Percentiles rank a stretch among this genome's conserved stretches.
Evolutionary conservation across 92 coral and sea anemone species (phyloP).

Genomic region (Anthopleura xanthogrammica): DNA sequence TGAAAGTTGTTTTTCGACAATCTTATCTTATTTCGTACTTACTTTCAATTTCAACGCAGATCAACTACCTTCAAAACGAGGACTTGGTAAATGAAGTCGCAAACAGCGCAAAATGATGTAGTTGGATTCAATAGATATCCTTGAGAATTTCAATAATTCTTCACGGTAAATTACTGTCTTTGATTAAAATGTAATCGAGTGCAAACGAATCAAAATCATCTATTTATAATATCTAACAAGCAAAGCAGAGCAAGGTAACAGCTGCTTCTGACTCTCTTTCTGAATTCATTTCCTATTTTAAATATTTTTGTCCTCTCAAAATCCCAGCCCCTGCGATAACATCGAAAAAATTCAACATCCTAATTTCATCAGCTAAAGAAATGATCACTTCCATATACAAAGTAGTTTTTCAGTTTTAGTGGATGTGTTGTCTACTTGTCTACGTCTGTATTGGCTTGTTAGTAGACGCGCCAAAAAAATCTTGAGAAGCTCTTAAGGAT

Average conservation of each 20-base stretch:
- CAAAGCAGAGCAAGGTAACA: constrained; percentile 20
- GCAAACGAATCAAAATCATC: constrained; percentile 29
- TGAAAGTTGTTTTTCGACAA: background rate
- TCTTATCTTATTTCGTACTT: background rate
- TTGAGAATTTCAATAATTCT: constrained; percentile 15
- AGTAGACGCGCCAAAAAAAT: background rate
- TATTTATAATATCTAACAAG: constrained; percentile 10
- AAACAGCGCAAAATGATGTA: constrained; percentile 8
- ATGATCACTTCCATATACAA: background rate
- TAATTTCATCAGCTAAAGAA: background rate
- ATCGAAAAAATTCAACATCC: background rate
- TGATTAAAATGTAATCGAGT: constrained; percentile 35
- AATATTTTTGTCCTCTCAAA: constrained; percentile 8
- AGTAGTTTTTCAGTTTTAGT: background rate
- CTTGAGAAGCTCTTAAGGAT: background rate
- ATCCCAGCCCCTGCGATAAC: background rate
- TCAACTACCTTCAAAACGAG: background rate
- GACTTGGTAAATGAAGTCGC: background rate
- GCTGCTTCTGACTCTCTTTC: background rate
- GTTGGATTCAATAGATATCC: constrained; percentile 3
- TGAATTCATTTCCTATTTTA: background rate
- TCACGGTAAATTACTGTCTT: constrained; percentile 4
- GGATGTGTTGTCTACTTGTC: background rate
- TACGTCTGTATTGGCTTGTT: constrained; percentile 3
- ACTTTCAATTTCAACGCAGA: background rate